Conservation (phyloP, 2,113 vertebrate species). For the Noctilio leporinus region DNA sequence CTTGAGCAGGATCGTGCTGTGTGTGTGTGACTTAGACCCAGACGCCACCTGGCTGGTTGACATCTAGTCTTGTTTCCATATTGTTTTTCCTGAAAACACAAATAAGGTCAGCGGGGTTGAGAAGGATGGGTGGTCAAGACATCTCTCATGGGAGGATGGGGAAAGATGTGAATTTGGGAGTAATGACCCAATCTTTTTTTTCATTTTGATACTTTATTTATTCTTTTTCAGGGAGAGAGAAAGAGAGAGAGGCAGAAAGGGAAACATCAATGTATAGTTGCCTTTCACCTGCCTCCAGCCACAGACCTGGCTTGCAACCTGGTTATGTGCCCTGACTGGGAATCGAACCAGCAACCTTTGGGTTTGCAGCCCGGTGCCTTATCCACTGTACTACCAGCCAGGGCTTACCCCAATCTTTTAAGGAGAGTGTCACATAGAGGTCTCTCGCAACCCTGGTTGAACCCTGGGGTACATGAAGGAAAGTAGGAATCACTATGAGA, state of each 20-base stretch:
- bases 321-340: no score
- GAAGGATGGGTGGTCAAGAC: accelerated
- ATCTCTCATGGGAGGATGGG: accelerated
- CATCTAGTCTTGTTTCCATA: accelerated
- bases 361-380: no score
- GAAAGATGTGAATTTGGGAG: not conserved
- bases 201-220: no score
- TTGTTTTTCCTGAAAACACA: not conserved
- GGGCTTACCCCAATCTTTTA: not conserved
- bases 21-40: accelerated
- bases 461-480: not conserved
- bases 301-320: no score
- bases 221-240: no score
- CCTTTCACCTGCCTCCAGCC: no score
- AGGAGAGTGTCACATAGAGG: not conserved
- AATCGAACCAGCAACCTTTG: no score
- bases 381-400: no score
- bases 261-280: no score
- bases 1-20: accelerated
- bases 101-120: not conserved
- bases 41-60: not conserved
- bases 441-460: accelerated
- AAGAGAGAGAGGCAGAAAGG: no score
- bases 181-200: no score
- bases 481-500: not conserved